phyloP scores from a whole-genome alignment of 2,888 invertebrate genomes.

The Zaprionus lineosus region DNA sequence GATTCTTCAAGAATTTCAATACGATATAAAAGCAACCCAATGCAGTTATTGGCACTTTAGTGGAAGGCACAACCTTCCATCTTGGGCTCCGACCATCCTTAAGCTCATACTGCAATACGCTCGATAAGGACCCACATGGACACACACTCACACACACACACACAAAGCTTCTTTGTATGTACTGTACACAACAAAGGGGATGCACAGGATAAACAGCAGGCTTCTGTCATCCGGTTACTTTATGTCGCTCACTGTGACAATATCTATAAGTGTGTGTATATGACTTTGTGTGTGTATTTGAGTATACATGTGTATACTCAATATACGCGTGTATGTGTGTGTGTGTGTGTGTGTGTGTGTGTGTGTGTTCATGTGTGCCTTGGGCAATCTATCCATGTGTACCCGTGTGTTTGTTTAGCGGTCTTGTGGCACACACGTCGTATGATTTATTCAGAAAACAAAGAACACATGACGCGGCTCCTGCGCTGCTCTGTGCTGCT shows the following conservation, averaged over 20 bases:
- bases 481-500: neutral
- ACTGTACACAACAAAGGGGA: conserved; percentile 45
- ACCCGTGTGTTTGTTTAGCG: conserved; percentile 52
- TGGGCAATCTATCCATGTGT: neutral
- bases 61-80: too few relatives aligned
- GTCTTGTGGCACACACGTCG: conserved; percentile 55
- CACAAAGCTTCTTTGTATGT: too few relatives aligned
- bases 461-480: conserved; percentile 22
- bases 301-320: conserved; percentile 6
- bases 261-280: conserved; percentile 16
- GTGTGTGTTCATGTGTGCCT: conserved; percentile 13
- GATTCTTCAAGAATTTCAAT: neutral
- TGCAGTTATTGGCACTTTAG: too few relatives aligned
- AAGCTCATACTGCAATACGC: too few relatives aligned
- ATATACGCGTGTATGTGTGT: conserved; percentile 17
- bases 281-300: conserved; percentile 8
- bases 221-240: conserved; percentile 34
- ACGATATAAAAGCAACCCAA: conserved; percentile 28
- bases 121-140: too few relatives aligned
- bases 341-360: conserved; percentile 11
- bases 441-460: conserved; percentile 72
- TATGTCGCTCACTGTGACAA: conserved; percentile 7
- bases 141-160: too few relatives aligned
- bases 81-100: too few relatives aligned
- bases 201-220: conserved; percentile 49